Evolutionary conservation across 2,113 vertebrate species (phyloP), one percentile per base, ranked within the genome.

Genomic region (Fulica atra): DNA sequence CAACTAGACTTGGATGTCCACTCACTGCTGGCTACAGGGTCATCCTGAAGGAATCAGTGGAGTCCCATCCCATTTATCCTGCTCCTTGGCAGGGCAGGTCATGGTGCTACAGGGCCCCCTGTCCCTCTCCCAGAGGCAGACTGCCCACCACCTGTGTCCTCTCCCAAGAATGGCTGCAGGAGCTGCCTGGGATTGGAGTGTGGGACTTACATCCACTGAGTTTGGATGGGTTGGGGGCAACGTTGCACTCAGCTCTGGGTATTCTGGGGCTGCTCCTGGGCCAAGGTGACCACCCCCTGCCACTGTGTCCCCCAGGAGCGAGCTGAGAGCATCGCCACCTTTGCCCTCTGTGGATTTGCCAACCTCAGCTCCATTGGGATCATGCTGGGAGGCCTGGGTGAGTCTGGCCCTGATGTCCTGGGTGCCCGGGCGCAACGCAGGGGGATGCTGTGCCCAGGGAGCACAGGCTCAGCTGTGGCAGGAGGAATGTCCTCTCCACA

Each of bases 311-410:
- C 95, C 56, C 97, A 99, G 99, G 89, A 98, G 59, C 97, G 99
- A 94, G 98, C 99, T 1, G 99, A 99, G 97, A 97, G 86, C 88
- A 99, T 99, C 63, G 78, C 98, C 4, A 99, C 99, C 1, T 99
- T 98, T 31, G 99, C 99, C 8, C 98, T 99, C 64, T 99, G 99
- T 36, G 99, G 99, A 54, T 99, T 99, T 9, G 98, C 99, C 94
- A 99, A 99, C 96, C 88, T 99, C 84, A 99, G 99, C 95, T 99
- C 99, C 70, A 97, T 99, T 6, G 99, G 99, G 29, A 98, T 99
- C 96, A 97, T 98, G 97, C 98, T 99, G 57, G 99, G 99, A 95
- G 98, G 98, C 86, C 97, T 99, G 35, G 93, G 99, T 99, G 96
- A 99, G 99, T 97, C 29, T 36, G 16, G 53, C 16, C 11, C 4